Evolutionary conservation across 2,888 invertebrate species (phyloP).

Genomic region (Leucophora obtusa): DNA sequence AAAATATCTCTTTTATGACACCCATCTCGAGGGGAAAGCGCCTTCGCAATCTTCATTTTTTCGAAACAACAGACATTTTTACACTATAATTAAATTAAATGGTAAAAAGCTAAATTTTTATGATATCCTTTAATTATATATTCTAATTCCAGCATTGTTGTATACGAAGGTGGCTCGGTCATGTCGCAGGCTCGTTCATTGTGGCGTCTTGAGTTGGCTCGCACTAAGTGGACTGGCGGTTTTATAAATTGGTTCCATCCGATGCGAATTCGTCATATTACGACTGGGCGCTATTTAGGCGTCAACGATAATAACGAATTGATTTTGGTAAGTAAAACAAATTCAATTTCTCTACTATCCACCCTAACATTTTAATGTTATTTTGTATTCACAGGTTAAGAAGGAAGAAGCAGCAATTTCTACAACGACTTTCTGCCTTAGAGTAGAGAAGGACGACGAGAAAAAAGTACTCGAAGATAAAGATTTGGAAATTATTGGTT

Average conservation of each 20-base stretch:
- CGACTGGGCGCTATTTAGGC: slow-evolving; percentile 96
- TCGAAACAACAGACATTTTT: neutral
- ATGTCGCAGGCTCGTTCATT: slow-evolving; percentile 98
- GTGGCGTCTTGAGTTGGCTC: slow-evolving; percentile 97
- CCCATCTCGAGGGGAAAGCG: neutral
- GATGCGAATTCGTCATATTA: slow-evolving; percentile 98
- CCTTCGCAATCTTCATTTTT: neutral
- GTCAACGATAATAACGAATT: slow-evolving; percentile 96
- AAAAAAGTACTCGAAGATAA: slow-evolving; percentile 97
- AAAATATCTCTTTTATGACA: neutral
- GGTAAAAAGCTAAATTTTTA: too few relatives aligned
- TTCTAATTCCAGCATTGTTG: slow-evolving; percentile 87
- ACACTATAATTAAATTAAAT: too few relatives aligned
- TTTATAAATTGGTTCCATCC: slow-evolving; percentile 99
- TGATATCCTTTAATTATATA: neutral
- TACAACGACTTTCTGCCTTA: slow-evolving; percentile 96
- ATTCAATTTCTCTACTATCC: neutral
- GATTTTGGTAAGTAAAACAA: slow-evolving; percentile 82
- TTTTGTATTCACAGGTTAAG: slow-evolving; percentile 75
- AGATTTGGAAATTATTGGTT: slow-evolving; percentile 98
- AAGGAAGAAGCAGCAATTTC: slow-evolving; percentile 95
- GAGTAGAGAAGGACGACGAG: slow-evolving; percentile 95
- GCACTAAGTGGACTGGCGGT: slow-evolving; percentile 99
- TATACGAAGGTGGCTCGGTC: slow-evolving; percentile 99
- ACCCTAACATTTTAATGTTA: neutral